Evolutionary conservation across 2,888 invertebrate genomes (phyloP).

Genomic region (Clostera curtula): DNA sequence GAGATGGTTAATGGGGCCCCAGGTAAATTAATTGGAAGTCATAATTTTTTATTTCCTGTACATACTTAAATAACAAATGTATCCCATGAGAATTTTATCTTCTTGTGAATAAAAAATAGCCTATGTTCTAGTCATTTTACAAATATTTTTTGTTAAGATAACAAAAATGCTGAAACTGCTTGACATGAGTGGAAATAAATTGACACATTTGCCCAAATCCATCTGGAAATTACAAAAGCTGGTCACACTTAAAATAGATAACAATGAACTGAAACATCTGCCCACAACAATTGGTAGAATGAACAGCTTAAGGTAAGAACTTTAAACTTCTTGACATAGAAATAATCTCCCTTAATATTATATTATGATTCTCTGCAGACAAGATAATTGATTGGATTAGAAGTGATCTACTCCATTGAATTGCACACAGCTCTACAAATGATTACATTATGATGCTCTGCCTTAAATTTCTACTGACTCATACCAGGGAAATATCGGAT

Average conservation of each 20-base stretch:
- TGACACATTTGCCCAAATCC: slow-evolving; percentile 73
- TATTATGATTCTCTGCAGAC: too few relatives aligned
- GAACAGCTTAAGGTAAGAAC: slow-evolving; percentile 65
- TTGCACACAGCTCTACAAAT: too few relatives aligned
- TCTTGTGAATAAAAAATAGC: neutral
- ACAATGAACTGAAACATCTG: slow-evolving; percentile 74
- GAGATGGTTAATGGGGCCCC: slow-evolving; percentile 77
- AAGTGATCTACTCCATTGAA: too few relatives aligned
- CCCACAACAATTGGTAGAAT: slow-evolving; percentile 81
- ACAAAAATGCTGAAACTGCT: slow-evolving; percentile 71
- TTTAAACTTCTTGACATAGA: too few relatives aligned
- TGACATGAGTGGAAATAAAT: slow-evolving; percentile 78
- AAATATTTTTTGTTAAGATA: slow-evolving; percentile 41
- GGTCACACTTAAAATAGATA: slow-evolving; percentile 77
- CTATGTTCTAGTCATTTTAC: neutral
- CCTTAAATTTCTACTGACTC: too few relatives aligned
- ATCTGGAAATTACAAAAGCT: slow-evolving; percentile 78
- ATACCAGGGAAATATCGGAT: too few relatives aligned
- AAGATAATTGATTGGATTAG: too few relatives aligned
- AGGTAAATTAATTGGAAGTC: slow-evolving; percentile 31
- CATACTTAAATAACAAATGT: neutral
- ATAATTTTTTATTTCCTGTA: neutral
- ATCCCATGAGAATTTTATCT: neutral
- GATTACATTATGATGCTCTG: too few relatives aligned
- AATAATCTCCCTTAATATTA: too few relatives aligned